phyloP scores from a whole-genome alignment of 1,140 invertebrate genomes.

The Eueides isabella region DNA sequence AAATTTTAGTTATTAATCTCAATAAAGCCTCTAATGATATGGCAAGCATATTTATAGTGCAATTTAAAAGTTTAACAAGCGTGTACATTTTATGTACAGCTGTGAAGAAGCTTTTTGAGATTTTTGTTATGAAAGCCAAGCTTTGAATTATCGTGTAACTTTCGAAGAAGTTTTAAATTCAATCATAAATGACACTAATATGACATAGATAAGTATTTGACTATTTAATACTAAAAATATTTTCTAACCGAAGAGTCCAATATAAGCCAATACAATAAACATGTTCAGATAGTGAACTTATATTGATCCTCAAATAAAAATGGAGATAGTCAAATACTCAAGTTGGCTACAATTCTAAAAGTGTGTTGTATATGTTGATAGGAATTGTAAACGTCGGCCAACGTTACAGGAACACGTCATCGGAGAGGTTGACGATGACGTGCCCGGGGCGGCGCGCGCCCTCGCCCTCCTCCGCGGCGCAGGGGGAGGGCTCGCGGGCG shows the following conservation, averaged over 20 bases:
- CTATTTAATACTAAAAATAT: conserved; percentile 2
- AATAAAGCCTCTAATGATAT: not conserved
- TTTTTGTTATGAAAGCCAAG: conserved; percentile 2
- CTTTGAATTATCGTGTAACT: not conserved
- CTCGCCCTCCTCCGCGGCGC: conserved; percentile 38
- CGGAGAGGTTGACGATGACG: conserved; percentile 60
- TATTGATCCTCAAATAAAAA: not conserved
- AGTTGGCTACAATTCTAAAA: not conserved
- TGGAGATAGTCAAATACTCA: not conserved
- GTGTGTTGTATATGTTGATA: not conserved
- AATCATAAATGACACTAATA: not conserved
- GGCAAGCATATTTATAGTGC: not conserved
- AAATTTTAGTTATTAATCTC: conserved; percentile 2
- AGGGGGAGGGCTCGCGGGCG: conserved; percentile 19
- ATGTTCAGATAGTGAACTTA: not conserved
- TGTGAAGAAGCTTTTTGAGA: not conserved
- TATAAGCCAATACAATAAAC: not conserved
- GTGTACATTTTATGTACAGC: conserved; percentile 6
- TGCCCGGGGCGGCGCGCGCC: conserved; percentile 48
- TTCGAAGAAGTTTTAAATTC: not conserved
- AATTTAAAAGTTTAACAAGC: conserved; percentile 6
- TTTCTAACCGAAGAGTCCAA: not conserved
- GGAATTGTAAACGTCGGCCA: not conserved
- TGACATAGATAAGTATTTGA: conserved; percentile 1
- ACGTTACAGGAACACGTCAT: conserved; percentile 61